These are phyloP conservation scores for Iphiclides podalirius DNA, from an alignment of 2,888 invertebrate genomes.

Conservation along the genomic window DNA sequence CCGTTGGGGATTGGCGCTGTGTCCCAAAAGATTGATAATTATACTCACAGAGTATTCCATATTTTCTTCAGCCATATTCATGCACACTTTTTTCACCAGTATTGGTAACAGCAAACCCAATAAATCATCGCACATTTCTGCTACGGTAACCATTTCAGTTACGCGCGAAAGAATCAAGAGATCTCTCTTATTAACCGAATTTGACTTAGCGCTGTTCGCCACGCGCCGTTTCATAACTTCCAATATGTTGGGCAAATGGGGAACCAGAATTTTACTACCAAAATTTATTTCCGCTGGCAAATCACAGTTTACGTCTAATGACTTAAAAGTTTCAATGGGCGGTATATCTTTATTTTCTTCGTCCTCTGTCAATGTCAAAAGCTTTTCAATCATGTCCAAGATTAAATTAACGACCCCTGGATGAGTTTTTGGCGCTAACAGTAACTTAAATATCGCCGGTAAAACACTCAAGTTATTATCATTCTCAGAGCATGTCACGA, in stretches of 20 bases:
- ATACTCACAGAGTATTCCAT: slow-evolving; percentile 86
- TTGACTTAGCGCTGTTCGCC: slow-evolving; percentile 77
- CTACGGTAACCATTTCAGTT: slow-evolving; percentile 86
- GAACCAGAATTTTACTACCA: slow-evolving; percentile 86
- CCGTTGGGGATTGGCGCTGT: slow-evolving; percentile 81
- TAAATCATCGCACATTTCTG: slow-evolving; percentile 84
- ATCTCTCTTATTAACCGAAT: slow-evolving; percentile 84
- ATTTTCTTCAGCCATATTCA: slow-evolving; percentile 83
- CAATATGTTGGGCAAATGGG: slow-evolving; percentile 86
- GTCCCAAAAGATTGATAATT: slow-evolving; percentile 86
- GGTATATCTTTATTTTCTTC: slow-evolving; percentile 70
- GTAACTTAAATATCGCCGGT: slow-evolving; percentile 84
- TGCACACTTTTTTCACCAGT: slow-evolving; percentile 82
- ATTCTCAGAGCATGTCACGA: slow-evolving; percentile 80
- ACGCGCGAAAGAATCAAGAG: slow-evolving; percentile 87
- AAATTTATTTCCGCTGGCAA: slow-evolving; percentile 77
- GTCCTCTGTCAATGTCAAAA: slow-evolving; percentile 83
- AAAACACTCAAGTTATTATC: slow-evolving; percentile 78
- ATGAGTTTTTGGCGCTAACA: slow-evolving; percentile 85
- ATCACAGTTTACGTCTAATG: slow-evolving; percentile 41
- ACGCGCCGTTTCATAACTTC: slow-evolving; percentile 84
- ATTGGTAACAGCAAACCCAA: slow-evolving; percentile 86
- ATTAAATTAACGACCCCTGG: slow-evolving; percentile 84
- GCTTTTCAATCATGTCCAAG: slow-evolving; percentile 86
- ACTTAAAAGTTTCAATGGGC: slow-evolving; percentile 59